Evolutionary conservation across 1,140 invertebrate genomes (phyloP).

Genomic region (Halictus rubicundus): DNA sequence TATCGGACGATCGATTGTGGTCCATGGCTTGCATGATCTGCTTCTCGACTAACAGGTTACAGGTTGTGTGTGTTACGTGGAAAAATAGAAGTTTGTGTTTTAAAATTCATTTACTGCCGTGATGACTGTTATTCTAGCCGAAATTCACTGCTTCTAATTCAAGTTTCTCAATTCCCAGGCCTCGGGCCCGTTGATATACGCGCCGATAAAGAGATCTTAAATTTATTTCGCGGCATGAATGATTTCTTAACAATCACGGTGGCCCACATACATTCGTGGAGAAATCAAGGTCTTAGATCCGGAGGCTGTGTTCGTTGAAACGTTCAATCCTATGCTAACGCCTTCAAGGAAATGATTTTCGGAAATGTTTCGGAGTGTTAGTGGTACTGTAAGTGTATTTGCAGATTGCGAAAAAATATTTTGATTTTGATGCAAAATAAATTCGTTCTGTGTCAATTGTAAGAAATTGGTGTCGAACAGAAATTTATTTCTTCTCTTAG

Average conservation of each 20-base stretch:
- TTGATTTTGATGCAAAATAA: background rate
- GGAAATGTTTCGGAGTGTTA: too few species aligned
- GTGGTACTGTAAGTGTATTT: too few species aligned
- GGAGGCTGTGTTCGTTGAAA: background rate
- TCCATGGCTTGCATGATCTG: background rate
- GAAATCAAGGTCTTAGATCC: background rate
- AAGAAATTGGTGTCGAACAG: too few species aligned
- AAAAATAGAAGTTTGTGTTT: background rate
- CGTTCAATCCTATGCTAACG: background rate
- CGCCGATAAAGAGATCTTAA: conserved; percentile 29
- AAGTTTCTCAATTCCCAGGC: conserved; percentile 27
- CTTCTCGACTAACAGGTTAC: background rate
- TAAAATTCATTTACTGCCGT: background rate
- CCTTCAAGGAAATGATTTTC: background rate
- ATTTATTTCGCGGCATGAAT: conserved; percentile 29
- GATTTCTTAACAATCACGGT: conserved; percentile 45
- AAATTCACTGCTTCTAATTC: conserved; percentile 42
- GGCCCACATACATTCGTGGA: background rate
- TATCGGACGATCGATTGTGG: background rate
- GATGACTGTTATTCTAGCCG: background rate
- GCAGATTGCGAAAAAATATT: background rate
- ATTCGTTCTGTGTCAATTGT: too few species aligned
- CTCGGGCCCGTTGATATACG: background rate
- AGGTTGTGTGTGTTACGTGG: background rate
- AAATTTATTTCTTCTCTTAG: too few species aligned